These are phyloP conservation scores for Falco biarmicus DNA, from an alignment of 2,797 vertebrate genomes.

Conservation along the genomic window DNA sequence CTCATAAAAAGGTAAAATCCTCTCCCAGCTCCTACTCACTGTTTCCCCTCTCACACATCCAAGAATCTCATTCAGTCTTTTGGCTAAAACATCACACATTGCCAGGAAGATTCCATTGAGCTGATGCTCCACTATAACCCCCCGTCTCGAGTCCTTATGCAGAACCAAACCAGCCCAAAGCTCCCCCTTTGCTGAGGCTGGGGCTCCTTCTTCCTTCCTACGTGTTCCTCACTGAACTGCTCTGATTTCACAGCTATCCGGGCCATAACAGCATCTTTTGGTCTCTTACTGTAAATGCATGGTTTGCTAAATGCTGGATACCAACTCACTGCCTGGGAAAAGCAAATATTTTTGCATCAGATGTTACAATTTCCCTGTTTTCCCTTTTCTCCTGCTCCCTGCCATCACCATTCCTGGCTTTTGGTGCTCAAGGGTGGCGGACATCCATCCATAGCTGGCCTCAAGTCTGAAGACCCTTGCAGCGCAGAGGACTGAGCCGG, in stretches of 20 bases:
- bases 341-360: background rate
- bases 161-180: background rate
- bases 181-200: background rate
- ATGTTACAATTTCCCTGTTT: background rate
- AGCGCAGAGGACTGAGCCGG: background rate
- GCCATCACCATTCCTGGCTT: background rate
- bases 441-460: background rate
- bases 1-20: background rate
- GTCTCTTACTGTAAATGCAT: background rate
- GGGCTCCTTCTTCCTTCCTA: background rate
- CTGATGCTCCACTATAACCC: background rate
- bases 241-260: background rate
- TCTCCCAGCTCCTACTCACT: background rate
- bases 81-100: background rate
- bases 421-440: background rate
- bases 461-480: background rate
- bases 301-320: background rate
- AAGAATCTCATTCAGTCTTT: background rate
- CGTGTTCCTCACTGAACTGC: background rate
- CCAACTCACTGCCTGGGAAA: background rate
- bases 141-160: fast-evolving
- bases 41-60: background rate
- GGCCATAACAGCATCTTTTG: background rate
- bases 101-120: background rate
- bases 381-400: background rate